Percentiles rank a stretch among this genome's conserved stretches.
Evolutionary conservation across 2,888 invertebrate genomes (phyloP).

Genomic region (Mythimna vitellina): DNA sequence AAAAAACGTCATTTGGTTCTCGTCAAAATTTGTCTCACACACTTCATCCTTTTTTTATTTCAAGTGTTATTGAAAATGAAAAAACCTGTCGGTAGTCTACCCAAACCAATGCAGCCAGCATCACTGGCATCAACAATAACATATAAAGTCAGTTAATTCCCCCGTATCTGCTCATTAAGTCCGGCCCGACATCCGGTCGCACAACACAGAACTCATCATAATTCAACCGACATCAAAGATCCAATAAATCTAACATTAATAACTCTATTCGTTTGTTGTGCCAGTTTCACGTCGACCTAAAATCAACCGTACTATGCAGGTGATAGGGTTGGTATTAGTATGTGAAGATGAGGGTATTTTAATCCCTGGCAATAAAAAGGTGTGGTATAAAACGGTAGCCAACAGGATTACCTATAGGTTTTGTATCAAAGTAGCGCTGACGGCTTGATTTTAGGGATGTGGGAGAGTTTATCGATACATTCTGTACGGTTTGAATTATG

Average conservation of each 20-base stretch:
- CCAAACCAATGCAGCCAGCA: neutral
- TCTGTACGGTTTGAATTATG: neutral
- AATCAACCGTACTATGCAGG: slow-evolving; percentile 37
- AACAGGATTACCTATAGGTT: slow-evolving; percentile 84
- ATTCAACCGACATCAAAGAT: slow-evolving; percentile 75
- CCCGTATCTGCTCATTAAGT: slow-evolving; percentile 67
- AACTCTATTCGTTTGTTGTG: slow-evolving; percentile 76
- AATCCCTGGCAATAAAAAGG: slow-evolving; percentile 79
- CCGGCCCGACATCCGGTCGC: slow-evolving; percentile 70
- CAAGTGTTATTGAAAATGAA: neutral
- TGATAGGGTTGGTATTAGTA: slow-evolving; percentile 49
- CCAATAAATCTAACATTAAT: slow-evolving; percentile 86
- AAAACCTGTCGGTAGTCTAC: neutral
- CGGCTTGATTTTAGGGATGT: slow-evolving; percentile 72
- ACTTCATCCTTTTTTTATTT: neutral
- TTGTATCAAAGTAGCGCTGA: slow-evolving; percentile 82
- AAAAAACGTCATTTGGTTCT: neutral
- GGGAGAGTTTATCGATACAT: slow-evolving; percentile 50
- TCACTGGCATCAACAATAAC: slow-evolving; percentile 49
- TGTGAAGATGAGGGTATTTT: slow-evolving; percentile 60
- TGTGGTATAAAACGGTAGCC: slow-evolving; percentile 86
- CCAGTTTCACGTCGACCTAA: slow-evolving; percentile 43
- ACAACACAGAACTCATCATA: slow-evolving; percentile 73
- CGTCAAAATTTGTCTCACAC: neutral
- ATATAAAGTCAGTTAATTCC: slow-evolving; percentile 58